Percentiles rank a stretch among this genome's conserved stretches.
Conservation (phyloP, 2,888 invertebrate genomes). For the Bombylius major region DNA sequence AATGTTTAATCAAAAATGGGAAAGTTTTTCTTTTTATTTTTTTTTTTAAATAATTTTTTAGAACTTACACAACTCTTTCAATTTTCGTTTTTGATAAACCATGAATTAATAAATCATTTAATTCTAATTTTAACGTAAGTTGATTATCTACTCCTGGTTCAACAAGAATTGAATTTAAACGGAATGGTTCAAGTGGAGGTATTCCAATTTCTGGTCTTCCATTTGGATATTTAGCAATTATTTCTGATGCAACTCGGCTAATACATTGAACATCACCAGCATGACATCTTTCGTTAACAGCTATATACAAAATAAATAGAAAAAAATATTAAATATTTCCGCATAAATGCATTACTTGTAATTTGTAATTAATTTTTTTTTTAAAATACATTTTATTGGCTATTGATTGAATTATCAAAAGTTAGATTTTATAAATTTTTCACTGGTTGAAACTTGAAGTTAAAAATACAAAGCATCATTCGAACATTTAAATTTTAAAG, state of each 20-base stretch:
- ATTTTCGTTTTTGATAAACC: slow-evolving; percentile 28
- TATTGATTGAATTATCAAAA: too few species aligned
- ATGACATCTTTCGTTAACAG: slow-evolving; percentile 29
- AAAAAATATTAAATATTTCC: too few species aligned
- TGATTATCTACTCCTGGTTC: slow-evolving; percentile 16
- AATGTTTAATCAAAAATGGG: too few species aligned
- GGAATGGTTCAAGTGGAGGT: slow-evolving; percentile 31
- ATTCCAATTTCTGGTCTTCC: slow-evolving; percentile 28
- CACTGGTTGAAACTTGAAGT: too few species aligned
- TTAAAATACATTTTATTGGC: too few species aligned
- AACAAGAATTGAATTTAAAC: background rate
- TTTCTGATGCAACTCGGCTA: slow-evolving; percentile 21
- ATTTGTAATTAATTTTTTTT: too few species aligned
- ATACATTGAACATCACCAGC: slow-evolving; percentile 28
- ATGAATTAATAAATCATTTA: slow-evolving; percentile 28
- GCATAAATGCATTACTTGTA: too few species aligned
- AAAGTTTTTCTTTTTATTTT: background rate
- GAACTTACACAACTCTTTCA: slow-evolving; percentile 30
- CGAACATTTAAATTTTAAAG: too few species aligned
- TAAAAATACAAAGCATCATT: too few species aligned
- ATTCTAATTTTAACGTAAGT: slow-evolving; percentile 27
- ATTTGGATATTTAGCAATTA: slow-evolving; percentile 25
- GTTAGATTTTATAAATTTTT: too few species aligned
- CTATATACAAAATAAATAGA: too few species aligned
- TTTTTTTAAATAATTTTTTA: background rate